These are phyloP conservation scores for Brachylomia viminalis DNA, from an alignment of 2,888 invertebrate species.

Conservation along the genomic window DNA sequence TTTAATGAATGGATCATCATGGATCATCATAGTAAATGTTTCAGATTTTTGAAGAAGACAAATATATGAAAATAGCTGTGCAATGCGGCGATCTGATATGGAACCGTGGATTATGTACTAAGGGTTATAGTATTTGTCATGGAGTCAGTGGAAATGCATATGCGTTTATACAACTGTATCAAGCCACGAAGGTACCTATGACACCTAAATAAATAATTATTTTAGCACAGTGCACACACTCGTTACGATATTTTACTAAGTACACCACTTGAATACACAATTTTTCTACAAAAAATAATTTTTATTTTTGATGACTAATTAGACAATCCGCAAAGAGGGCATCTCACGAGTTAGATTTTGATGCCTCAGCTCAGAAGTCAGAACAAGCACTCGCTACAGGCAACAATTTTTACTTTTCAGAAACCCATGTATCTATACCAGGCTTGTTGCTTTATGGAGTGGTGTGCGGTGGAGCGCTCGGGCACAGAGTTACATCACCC, in stretches of 20 bases:
- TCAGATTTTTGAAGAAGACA: conserved; percentile 92
- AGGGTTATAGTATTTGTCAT: conserved; percentile 97
- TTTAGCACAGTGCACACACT: not conserved
- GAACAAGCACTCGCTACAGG: not conserved
- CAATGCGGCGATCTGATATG: conserved; percentile 95
- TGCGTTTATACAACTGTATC: conserved; percentile 94
- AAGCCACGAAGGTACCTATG: conserved; percentile 92
- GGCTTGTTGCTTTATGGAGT: conserved; percentile 95
- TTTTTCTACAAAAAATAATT: not conserved
- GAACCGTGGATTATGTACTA: conserved; percentile 94
- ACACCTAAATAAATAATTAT: not conserved
- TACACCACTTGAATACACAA: not conserved
- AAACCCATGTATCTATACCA: conserved; percentile 93
- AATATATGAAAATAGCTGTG: conserved; percentile 93
- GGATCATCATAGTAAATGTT: conserved; percentile 45
- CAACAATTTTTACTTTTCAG: conserved; percentile 76
- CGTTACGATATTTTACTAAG: not conserved
- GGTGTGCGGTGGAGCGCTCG: conserved; percentile 93
- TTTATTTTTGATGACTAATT: not conserved
- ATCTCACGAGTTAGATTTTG: not conserved
- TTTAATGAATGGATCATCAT: too few relatives aligned
- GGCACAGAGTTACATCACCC: conserved; percentile 93
- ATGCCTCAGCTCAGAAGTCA: too few relatives aligned
- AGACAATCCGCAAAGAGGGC: not conserved
- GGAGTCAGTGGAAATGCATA: conserved; percentile 97